Evolutionary conservation across 2,888 invertebrate species (phyloP), one percentile per base, ranked within the genome.

Genomic region (Ditula angustiorana): DNA sequence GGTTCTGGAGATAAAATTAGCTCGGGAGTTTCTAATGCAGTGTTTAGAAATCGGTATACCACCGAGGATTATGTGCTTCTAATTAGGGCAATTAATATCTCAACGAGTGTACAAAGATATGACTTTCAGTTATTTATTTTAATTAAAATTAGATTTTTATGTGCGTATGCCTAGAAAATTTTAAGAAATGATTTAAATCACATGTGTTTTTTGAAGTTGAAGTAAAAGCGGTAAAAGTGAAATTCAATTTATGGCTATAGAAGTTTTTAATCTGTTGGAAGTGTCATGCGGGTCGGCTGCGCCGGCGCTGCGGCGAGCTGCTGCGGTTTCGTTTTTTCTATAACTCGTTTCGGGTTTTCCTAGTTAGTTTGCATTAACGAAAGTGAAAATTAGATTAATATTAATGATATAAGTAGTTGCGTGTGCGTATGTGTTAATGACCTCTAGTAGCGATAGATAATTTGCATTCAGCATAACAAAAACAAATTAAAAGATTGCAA

Each of bases 201-300:
- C 50, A 50, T 16, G 44, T 58, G 57, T 75, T 74, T 77, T 74
- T 77, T 78, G 67, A 70, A 67, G 70, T 69, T 72, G 74, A 84
- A 88, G 91, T 90, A 90, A 91, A 89, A 91, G 88, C 85, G 77
- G 82, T 77, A 85, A 83, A 89, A 91, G 92, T 90, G 91, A 91
- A 91, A 90, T 86, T 85, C 83, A 81, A 84, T 81, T 84, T 63
- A 58, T 63, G 41, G 85, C 86, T 81, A 87, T 85, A 83, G 79
- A 81, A 81, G 85, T 75, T 82, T 41, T 80, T 86, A 87, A 89
- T 88, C 83, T 87, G 80, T 76, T 81, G 77, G 74, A 62, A 77
- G 75, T 77, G 79, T 72, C 80, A 90, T 91, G 89, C 91, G 92
- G 91, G 90, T 81, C 80, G 80, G 75, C 76, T 74, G 77, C 78